Evolutionary conservation across 2,888 invertebrate species (phyloP).

Genomic region (Spicauda simplicius): DNA sequence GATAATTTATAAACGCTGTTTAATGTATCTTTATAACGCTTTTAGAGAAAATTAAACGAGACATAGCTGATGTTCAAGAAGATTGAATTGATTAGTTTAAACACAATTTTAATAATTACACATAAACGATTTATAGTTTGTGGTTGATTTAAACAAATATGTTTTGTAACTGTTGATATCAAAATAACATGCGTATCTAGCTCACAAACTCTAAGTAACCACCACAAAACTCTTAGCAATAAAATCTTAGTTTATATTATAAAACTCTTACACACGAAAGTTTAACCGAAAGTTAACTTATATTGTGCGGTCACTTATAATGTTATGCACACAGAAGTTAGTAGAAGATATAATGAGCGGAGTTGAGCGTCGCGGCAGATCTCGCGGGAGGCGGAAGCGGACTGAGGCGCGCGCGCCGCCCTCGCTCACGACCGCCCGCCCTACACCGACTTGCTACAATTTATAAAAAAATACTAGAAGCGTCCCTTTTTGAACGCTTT

Average conservation of each 20-base stretch:
- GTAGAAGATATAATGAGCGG: conserved; percentile 37
- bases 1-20: background rate
- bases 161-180: too few species aligned
- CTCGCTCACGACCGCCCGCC: conserved; percentile 60
- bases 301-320: background rate
- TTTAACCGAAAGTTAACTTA: background rate
- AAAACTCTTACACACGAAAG: background rate
- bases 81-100: background rate
- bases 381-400: conserved; percentile 54
- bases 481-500: conserved; percentile 40
- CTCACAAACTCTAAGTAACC: too few species aligned
- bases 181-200: too few species aligned
- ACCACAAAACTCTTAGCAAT: background rate
- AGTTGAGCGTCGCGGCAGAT: conserved; percentile 40
- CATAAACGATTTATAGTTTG: too few species aligned
- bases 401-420: conserved; percentile 76
- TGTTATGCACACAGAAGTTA: conserved; percentile 7
- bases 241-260: background rate
- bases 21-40: conserved; percentile 7
- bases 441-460: conserved; percentile 55
- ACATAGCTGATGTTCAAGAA: background rate
- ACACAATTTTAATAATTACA: too few species aligned
- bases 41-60: conserved; percentile 11
- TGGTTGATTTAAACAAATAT: background rate
- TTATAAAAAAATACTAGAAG: conserved; percentile 56